phyloP scores from a whole-genome alignment of 1,140 invertebrate genomes.

The Halictus rubicundus region DNA sequence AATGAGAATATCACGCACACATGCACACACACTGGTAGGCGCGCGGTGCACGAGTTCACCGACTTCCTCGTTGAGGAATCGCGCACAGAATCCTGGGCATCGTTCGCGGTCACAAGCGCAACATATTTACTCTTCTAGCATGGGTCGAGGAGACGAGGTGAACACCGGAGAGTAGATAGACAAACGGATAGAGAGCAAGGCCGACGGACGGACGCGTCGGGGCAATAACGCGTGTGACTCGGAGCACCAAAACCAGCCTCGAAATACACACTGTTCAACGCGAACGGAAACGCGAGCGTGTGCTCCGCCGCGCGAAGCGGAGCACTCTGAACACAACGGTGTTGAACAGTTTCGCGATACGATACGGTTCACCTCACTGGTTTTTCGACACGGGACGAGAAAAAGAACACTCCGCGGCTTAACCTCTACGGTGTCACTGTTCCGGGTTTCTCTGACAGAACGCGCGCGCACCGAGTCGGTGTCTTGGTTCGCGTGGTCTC shows the following conservation, averaged over 20 bases:
- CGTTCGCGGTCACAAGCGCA: slow-evolving; percentile 19
- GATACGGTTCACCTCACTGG: slow-evolving; percentile 30
- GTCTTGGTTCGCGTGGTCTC: too few species aligned
- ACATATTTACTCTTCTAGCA: slow-evolving; percentile 7
- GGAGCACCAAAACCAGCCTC: slow-evolving; percentile 1
- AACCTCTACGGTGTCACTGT: slow-evolving; percentile 21
- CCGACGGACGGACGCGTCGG: slow-evolving; percentile 20
- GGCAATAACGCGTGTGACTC: slow-evolving; percentile 9
- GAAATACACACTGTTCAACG: neutral
- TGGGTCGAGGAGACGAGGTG: neutral
- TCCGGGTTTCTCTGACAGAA: neutral
- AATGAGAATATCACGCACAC: slow-evolving; percentile 19
- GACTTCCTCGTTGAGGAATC: slow-evolving; percentile 31
- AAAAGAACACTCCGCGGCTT: neutral
- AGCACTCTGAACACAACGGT: slow-evolving; percentile 11
- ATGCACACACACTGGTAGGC: neutral
- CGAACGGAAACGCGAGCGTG: neutral
- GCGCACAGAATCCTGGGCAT: slow-evolving; percentile 17
- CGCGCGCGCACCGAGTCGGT: neutral
- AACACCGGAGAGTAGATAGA: neutral
- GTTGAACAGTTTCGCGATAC: neutral
- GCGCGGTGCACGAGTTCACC: slow-evolving; percentile 27
- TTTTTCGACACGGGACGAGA: neutral
- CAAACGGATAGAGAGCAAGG: slow-evolving; percentile 14
- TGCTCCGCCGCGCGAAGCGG: slow-evolving; percentile 5